These are phyloP conservation scores for Colossoma macropomum DNA, from an alignment of 2,113 vertebrate species.

Conservation along the genomic window DNA sequence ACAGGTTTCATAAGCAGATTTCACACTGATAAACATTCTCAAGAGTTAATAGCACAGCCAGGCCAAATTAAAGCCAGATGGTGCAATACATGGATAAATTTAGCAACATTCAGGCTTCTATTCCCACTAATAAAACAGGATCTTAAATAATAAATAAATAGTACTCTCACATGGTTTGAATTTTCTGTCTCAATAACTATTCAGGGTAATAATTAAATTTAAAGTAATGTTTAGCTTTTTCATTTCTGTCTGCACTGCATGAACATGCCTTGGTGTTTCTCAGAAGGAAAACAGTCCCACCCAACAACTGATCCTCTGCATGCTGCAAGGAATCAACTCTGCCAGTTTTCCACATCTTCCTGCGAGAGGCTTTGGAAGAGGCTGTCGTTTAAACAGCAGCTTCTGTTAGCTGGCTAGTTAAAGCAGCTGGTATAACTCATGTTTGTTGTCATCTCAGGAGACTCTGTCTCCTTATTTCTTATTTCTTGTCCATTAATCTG, in stretches of 20 bases:
- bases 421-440: too few relatives aligned
- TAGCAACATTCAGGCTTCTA: not conserved
- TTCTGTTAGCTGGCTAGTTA: too few relatives aligned
- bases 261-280: not conserved
- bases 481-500: too few relatives aligned
- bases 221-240: not conserved
- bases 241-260: not conserved
- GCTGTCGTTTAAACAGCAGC: too few relatives aligned
- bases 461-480: too few relatives aligned
- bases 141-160: not conserved
- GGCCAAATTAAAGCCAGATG: not conserved
- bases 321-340: constrained; percentile 1
- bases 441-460: too few relatives aligned
- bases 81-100: not conserved
- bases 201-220: not conserved
- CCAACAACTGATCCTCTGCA: not conserved
- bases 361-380: not conserved
- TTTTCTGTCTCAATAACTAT: not conserved
- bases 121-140: not conserved
- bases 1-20: not conserved
- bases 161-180: not conserved
- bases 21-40: not conserved
- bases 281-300: constrained; percentile 2
- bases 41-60: not conserved
- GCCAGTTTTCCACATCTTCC: constrained; percentile 18